Percentiles rank a stretch among this genome's conserved stretches.
Conservation (phyloP, 1,140 invertebrate species). For the Daktulosphaira vitifoliae region DNA sequence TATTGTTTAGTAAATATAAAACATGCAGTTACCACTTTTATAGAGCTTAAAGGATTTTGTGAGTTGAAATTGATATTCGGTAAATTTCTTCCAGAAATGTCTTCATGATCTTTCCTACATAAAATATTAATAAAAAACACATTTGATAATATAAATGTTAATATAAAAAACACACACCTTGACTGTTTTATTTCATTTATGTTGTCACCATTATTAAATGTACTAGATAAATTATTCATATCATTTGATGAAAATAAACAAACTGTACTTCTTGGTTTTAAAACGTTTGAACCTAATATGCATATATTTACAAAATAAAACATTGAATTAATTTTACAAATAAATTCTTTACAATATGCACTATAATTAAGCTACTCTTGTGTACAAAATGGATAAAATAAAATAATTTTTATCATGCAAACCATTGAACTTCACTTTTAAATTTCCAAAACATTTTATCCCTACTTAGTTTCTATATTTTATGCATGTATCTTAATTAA, state of each 20-base stretch:
- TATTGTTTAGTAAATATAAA: background rate
- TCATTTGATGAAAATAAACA: too few relatives aligned
- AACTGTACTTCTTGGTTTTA: slow-evolving; percentile 12
- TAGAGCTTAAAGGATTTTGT: background rate
- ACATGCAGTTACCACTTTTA: slow-evolving; percentile 18
- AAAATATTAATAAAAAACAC: background rate
- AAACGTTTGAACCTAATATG: slow-evolving; percentile 23
- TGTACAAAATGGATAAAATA: too few relatives aligned
- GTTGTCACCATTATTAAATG: slow-evolving; percentile 3
- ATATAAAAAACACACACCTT: background rate
- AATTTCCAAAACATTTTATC: too few relatives aligned
- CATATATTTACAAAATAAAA: background rate
- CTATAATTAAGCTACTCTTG: too few relatives aligned
- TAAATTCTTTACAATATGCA: too few relatives aligned
- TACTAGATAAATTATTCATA: background rate
- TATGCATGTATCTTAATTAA: background rate
- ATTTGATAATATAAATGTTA: background rate
- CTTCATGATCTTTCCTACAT: background rate
- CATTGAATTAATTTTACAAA: background rate
- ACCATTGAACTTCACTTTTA: too few relatives aligned
- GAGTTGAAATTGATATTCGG: background rate
- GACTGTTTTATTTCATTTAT: background rate
- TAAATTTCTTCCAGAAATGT: background rate
- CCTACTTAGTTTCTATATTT: too few relatives aligned
- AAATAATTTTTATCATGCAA: too few relatives aligned